phyloP scores from a whole-genome alignment of 2,888 invertebrate genomes.

The Cylloceria caligata region DNA sequence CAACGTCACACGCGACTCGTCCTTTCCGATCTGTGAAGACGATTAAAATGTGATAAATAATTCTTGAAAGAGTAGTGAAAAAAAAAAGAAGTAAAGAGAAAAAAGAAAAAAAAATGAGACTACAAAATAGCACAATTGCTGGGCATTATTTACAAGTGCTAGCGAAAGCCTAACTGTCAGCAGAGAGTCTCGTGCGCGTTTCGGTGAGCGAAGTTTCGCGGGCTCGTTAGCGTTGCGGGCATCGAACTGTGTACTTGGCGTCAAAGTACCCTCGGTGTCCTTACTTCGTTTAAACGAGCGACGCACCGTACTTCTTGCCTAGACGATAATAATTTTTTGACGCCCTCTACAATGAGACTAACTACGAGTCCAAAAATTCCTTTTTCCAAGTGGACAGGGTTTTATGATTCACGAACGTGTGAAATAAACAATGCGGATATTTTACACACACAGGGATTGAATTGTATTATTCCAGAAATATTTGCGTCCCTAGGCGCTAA shows the following conservation, averaged over 20 bases:
- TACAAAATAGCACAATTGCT: constrained; percentile 82
- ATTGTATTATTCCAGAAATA: constrained; percentile 64
- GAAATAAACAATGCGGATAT: constrained; percentile 61
- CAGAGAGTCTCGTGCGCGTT: constrained; percentile 76
- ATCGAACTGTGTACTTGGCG: constrained; percentile 9
- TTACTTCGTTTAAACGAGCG: constrained; percentile 25
- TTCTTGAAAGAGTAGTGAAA: constrained; percentile 67
- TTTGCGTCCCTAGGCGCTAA: constrained; percentile 67
- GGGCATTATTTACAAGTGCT: constrained; percentile 84
- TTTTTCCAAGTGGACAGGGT: constrained; percentile 70
- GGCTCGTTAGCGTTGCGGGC: constrained; percentile 34
- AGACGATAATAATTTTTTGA: constrained; percentile 81
- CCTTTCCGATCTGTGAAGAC: constrained; percentile 82
- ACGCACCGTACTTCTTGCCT: constrained; percentile 76
- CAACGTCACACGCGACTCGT: constrained; percentile 80
- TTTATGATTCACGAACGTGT: constrained; percentile 39
- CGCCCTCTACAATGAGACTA: constrained; percentile 77
- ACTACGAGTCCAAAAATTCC: constrained; percentile 79
- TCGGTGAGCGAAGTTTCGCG: constrained; percentile 58
- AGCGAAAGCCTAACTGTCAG: constrained; percentile 82
- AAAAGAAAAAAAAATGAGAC: constrained; percentile 61
- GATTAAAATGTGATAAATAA: constrained; percentile 74
- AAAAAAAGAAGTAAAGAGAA: constrained; percentile 46
- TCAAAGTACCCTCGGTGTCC: constrained; percentile 23
- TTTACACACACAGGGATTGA: constrained; percentile 64